A percentile compares a stretch with the other conserved stretches of the same genome.
These are phyloP conservation scores for Yasuhikotakia modesta DNA, from an alignment of 2,797 vertebrate genomes.

Conservation along the genomic window DNA sequence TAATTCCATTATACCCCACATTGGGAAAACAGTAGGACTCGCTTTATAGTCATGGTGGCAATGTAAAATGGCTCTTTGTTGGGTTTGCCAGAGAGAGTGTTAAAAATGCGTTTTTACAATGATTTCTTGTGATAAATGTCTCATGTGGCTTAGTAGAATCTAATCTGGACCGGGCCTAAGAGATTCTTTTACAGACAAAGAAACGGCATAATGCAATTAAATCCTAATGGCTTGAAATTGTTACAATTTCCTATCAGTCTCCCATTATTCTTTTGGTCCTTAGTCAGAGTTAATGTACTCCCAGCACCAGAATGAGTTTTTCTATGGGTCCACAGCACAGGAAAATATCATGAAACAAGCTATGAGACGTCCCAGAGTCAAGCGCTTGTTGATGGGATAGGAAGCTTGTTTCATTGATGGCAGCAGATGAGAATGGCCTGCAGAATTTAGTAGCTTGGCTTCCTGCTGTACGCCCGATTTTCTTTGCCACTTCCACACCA, in stretches of 20 bases:
- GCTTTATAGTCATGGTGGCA: conserved; percentile 62
- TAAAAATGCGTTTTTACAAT: conserved; percentile 67
- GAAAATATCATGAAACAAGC: conserved; percentile 48
- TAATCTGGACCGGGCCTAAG: conserved; percentile 73
- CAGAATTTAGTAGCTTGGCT: conserved; percentile 71
- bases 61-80: conserved; percentile 69
- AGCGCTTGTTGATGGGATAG: conserved; percentile 56
- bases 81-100: conserved; percentile 55
- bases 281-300: conserved; percentile 4
- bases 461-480: conserved; percentile 77
- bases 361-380: not conserved
- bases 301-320: conserved; percentile 27
- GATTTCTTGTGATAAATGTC: conserved; percentile 74
- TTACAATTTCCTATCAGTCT: conserved; percentile 70
- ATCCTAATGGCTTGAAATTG: conserved; percentile 73
- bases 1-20: conserved; percentile 76
- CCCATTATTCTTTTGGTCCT: conserved; percentile 53
- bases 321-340: conserved; percentile 20
- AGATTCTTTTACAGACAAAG: conserved; percentile 62
- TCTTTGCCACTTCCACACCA: conserved; percentile 69
- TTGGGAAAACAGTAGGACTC: conserved; percentile 71
- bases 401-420: conserved; percentile 65
- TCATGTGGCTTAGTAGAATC: conserved; percentile 66
- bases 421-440: conserved; percentile 71
- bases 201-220: conserved; percentile 63